Conservation (phyloP, 2,888 invertebrate species). For the Taphrorychus bicolor region DNA sequence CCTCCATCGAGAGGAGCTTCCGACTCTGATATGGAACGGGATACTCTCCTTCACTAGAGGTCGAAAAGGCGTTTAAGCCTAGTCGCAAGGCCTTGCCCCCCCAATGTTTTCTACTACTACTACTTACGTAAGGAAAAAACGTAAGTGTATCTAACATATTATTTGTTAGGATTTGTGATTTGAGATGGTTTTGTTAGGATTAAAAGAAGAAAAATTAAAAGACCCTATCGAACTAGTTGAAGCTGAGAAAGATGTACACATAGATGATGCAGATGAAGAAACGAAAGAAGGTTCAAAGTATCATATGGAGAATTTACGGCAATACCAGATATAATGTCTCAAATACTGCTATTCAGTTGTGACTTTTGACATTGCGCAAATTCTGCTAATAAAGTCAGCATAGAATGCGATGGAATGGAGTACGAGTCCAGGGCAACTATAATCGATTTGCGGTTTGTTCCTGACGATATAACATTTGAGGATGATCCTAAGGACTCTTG, state of each 20-base stretch:
- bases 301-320: constrained; percentile 88
- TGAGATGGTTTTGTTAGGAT: constrained; percentile 48
- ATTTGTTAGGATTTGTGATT: background rate
- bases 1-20: too few species aligned
- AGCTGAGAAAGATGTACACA: constrained; percentile 57
- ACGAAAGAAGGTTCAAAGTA: constrained; percentile 67
- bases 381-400: constrained; percentile 89
- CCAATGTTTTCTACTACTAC: too few species aligned
- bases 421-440: constrained; percentile 92
- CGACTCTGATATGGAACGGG: too few species aligned
- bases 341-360: constrained; percentile 94
- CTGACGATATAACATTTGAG: constrained; percentile 89
- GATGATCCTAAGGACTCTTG: constrained; percentile 78
- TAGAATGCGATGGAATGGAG: constrained; percentile 94
- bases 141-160: constrained; percentile 58
- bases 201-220: constrained; percentile 87
- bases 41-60: too few species aligned
- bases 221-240: constrained; percentile 84
- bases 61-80: too few species aligned
- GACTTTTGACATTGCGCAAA: constrained; percentile 79
- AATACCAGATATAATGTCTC: constrained; percentile 92
- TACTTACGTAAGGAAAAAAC: too few species aligned
- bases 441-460: constrained; percentile 88
- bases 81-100: too few species aligned
- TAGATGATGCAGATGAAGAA: constrained; percentile 51